Evolutionary conservation across 2,888 invertebrate genomes (phyloP), one percentile per base, ranked within the genome.

Genomic region (Syrphus vitripennis): DNA sequence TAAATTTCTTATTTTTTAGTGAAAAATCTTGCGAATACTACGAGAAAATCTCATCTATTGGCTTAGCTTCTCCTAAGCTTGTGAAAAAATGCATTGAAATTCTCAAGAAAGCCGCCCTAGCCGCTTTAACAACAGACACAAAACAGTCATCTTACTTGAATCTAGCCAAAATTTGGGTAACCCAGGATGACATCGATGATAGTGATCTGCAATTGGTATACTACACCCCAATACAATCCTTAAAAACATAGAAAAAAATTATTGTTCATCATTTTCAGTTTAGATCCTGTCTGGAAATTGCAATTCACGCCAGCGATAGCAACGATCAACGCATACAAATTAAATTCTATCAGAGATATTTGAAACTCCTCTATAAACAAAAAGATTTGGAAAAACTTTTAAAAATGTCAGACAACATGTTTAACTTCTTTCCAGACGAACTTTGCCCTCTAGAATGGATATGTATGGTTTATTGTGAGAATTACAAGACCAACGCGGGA

Each of bases 361-460:
- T 92, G 1, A 92, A 91, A 71, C 88, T 91, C 24, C 89, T 92
- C 0, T 92, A 90, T 70, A 91, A 91, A 65, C 87, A 90, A 19
- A 90, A 91, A 55, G 93, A 94, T 86, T 91, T 92, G 65, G 90
- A 90, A 7, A 88, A 90, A 31, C 90, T 94, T 69, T 87, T 94
- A 42, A 89, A 91, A 50, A 90, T 93, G 87, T 93, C 94, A 16
- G 90, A 91, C 77, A 90, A 92, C 77, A 94, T 95, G 93, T 92
- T 93, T 59, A 89, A 90, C 29, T 87, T 93, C 6, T 94, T 93
- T 89, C 93, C 93, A 4, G 91, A 92, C 1, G 93, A 94, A 88
- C 89, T 91, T 21, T 93, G 93, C 88, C 93, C 94, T 0, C 91
- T 94, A 77, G 94, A 95, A 90, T 95, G 95, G 94, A 93, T 95